Evolutionary conservation across 1,140 invertebrate species (phyloP).

Genomic region (Diorhabda carinulata): DNA sequence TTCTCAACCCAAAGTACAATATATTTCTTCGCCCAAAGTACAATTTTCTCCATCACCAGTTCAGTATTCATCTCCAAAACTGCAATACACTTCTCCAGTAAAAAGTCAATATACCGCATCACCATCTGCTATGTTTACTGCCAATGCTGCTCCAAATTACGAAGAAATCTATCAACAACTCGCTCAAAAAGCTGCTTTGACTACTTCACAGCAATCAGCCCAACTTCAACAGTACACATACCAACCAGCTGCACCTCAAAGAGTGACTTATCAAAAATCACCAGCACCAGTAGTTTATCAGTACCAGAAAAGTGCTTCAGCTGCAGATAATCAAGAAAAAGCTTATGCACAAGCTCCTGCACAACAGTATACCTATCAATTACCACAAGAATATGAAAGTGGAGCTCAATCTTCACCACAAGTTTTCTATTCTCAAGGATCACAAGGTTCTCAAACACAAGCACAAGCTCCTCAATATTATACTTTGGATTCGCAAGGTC

Average conservation of each 20-base stretch:
- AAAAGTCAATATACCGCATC: slow-evolving; percentile 1
- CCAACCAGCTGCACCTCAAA: slow-evolving; percentile 6
- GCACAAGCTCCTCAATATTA: slow-evolving; percentile 13
- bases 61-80: slow-evolving; percentile 1
- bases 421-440: slow-evolving; percentile 1
- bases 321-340: slow-evolving; percentile 1
- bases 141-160: slow-evolving; percentile 6
- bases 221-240: not conserved
- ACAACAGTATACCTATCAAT: slow-evolving; percentile 7
- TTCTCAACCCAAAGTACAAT: slow-evolving; percentile 5
- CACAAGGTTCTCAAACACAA: not conserved
- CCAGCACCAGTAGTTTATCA: slow-evolving; percentile 10
- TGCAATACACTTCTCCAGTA: not conserved
- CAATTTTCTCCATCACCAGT: slow-evolving; percentile 2
- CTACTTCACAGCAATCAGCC: not conserved
- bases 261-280: slow-evolving; percentile 5
- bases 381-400: slow-evolving; percentile 11
- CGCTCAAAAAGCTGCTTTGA: slow-evolving; percentile 1
- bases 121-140: not conserved
- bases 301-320: not conserved
- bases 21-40: slow-evolving; percentile 7
- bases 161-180: slow-evolving; percentile 13
- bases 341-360: slow-evolving; percentile 3
- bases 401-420: not conserved
- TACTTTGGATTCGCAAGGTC: not conserved